Conservation (phyloP, 2,113 vertebrate genomes). For the Bufo bufo region DNA sequence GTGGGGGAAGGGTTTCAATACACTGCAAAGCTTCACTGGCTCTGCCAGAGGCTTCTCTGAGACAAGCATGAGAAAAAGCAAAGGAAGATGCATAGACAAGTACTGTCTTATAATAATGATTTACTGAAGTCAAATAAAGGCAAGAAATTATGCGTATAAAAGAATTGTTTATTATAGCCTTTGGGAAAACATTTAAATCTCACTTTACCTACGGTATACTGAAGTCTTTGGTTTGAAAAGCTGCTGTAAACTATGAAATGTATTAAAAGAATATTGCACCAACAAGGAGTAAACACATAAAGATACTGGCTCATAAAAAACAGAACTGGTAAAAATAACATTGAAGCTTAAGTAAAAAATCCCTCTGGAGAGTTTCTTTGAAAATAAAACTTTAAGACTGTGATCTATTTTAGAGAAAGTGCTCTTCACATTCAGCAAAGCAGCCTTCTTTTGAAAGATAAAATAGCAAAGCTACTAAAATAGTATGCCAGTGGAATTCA, state of each 20-base stretch:
- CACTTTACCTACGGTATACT: conserved; percentile 55
- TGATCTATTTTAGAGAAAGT: conserved; percentile 57
- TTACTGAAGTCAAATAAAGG: conserved; percentile 31
- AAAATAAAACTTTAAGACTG: conserved; percentile 58
- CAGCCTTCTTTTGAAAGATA: conserved; percentile 58
- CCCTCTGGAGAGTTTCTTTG: conserved; percentile 58
- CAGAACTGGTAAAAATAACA: conserved; percentile 41
- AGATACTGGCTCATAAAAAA: conserved; percentile 55
- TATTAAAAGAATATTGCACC: conserved; percentile 51
- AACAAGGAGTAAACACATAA: conserved; percentile 60
- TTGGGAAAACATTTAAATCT: conserved; percentile 64
- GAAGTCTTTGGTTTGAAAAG: conserved; percentile 45
- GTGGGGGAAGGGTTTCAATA: conserved; percentile 15
- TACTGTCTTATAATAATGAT: conserved; percentile 29
- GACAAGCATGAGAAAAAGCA: background rate
- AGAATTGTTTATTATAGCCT: conserved; percentile 64
- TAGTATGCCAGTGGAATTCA: conserved; percentile 57
- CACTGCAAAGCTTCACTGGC: background rate
- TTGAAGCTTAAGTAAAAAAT: conserved; percentile 47
- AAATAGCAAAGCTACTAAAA: conserved; percentile 65
- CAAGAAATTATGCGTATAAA: conserved; percentile 40
- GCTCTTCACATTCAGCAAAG: conserved; percentile 41
- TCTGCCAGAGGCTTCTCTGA: conserved; percentile 34
- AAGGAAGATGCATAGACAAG: conserved; percentile 8
- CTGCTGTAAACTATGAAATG: conserved; percentile 51